Percentiles rank a stretch among this genome's conserved stretches.
Evolutionary conservation across 1,140 invertebrate species (phyloP).

Genomic region (Drosophila tani): DNA sequence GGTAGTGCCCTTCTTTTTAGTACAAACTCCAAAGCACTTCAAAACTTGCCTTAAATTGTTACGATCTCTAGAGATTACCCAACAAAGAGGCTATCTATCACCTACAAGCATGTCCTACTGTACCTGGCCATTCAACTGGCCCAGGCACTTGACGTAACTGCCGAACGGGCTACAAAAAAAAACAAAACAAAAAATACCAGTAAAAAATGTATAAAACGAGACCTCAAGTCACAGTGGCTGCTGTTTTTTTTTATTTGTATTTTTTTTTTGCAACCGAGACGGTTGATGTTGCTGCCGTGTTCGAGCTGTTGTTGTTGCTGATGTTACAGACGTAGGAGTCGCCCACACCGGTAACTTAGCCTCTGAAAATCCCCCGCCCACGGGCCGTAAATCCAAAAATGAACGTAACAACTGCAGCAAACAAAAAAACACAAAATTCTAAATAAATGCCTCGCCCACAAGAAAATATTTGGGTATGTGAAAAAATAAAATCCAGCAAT

Average conservation of each 20-base stretch:
- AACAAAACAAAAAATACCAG: constrained; percentile 2
- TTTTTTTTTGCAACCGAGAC: constrained; percentile 19
- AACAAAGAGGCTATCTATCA: not conserved
- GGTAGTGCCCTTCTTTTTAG: no score
- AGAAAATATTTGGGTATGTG: constrained; percentile 41
- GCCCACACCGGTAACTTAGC: constrained; percentile 44
- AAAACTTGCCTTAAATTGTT: not conserved
- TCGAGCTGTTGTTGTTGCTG: not conserved
- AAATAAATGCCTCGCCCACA: constrained; percentile 68
- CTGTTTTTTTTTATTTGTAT: not conserved
- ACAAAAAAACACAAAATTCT: constrained; percentile 61
- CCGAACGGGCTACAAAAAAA: constrained; percentile 12
- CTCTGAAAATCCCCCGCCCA: constrained; percentile 59
- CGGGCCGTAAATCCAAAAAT: constrained; percentile 63
- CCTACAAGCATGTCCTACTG: constrained; percentile 3
- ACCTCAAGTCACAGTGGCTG: constrained; percentile 25
- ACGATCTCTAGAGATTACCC: not conserved
- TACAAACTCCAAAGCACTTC: no score
- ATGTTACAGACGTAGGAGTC: constrained; percentile 31
- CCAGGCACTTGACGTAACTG: constrained; percentile 43
- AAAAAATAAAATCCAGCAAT: constrained; percentile 13
- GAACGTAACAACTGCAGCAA: constrained; percentile 60
- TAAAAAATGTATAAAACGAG: constrained; percentile 11
- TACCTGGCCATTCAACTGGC: constrained; percentile 32
- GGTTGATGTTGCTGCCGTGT: constrained; percentile 10